A percentile compares a stretch with the other conserved stretches of the same genome.
Conservation (phyloP, 2,797 vertebrate species). For the Clarias platycephalus region DNA sequence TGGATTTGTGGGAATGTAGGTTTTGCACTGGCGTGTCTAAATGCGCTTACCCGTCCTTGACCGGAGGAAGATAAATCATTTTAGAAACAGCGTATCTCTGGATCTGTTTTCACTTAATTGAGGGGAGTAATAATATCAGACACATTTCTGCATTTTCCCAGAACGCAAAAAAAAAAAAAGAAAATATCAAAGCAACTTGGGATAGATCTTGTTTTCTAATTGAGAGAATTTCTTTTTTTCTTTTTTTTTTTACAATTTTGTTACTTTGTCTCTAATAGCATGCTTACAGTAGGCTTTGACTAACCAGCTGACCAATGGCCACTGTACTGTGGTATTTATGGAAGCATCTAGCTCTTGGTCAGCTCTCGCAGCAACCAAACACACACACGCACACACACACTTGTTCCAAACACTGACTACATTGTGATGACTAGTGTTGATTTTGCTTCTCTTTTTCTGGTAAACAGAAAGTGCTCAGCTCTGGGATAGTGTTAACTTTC, state of each 20-base stretch:
- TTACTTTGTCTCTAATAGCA: conserved; percentile 12
- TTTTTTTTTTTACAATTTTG: neutral
- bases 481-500: neutral
- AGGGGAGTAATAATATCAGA: neutral
- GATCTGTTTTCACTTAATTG: neutral
- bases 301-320: conserved; percentile 49
- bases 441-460: conserved; percentile 44
- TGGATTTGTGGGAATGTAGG: conserved; percentile 43
- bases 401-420: conserved; percentile 37
- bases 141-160: neutral
- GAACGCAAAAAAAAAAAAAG: no score
- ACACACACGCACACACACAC: neutral
- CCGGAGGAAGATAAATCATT: neutral
- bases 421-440: conserved; percentile 32
- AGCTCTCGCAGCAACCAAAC: conserved; percentile 47
- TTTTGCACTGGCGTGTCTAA: conserved; percentile 19
- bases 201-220: neutral
- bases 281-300: conserved; percentile 39
- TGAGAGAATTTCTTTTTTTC: neutral
- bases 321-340: conserved; percentile 44
- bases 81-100: neutral
- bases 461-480: conserved; percentile 28
- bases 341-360: conserved; percentile 68
- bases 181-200: neutral
- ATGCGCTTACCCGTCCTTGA: neutral